These are phyloP conservation scores for Rafetus swinhoei DNA, from an alignment of 2,113 vertebrate species.

Conservation along the genomic window DNA sequence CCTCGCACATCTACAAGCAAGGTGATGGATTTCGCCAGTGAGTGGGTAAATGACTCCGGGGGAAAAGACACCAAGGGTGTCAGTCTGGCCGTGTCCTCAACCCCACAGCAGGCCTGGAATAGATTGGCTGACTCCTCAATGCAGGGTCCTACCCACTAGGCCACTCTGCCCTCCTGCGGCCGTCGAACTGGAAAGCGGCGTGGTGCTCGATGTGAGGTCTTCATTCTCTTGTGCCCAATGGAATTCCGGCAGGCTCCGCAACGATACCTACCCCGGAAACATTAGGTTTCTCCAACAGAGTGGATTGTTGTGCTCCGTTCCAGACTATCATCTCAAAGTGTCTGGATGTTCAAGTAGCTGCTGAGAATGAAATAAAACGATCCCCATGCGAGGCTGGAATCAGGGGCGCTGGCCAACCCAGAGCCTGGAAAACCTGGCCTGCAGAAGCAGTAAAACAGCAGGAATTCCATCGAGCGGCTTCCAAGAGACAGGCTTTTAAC, in stretches of 20 bases:
- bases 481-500: slow-evolving; percentile 1
- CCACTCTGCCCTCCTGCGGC: neutral
- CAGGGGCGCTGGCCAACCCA: slow-evolving; percentile 10
- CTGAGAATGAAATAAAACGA: slow-evolving; percentile 31
- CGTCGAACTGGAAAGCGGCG: rapidly evolving
- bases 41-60: neutral
- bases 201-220: neutral
- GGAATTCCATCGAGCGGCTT: slow-evolving; percentile 23
- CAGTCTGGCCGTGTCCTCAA: neutral
- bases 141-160: neutral
- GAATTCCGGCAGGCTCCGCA: neutral
- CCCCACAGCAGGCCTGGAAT: neutral
- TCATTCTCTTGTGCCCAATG: neutral
- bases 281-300: slow-evolving; percentile 4
- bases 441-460: slow-evolving; percentile 15
- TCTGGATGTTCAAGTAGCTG: slow-evolving; percentile 41
- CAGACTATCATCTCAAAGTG: neutral
- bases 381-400: neutral
- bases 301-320: neutral
- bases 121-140: neutral
- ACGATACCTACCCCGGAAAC: neutral
- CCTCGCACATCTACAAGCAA: rapidly evolving
- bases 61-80: neutral
- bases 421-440: slow-evolving; percentile 34
- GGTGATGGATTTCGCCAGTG: rapidly evolving